Base-by-base conservation (phyloP, 2,113 vertebrate species). In the Pungitius pungitius region DNA sequence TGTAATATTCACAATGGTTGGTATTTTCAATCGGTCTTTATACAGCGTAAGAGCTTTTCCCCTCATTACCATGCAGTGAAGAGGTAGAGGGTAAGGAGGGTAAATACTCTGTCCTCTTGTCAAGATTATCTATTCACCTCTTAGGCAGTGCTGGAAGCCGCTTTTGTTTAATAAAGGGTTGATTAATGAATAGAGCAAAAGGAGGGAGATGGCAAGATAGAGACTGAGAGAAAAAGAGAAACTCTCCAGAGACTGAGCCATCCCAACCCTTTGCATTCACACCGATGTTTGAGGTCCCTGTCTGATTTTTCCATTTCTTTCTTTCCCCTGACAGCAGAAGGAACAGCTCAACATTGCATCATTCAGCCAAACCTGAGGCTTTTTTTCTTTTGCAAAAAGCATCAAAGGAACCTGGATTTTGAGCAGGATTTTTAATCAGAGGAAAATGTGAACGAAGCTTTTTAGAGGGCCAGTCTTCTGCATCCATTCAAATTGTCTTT, bases 91-190 rank as follows among this genome's bases (percentile, higher is more conserved):
- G 70, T 78, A 77, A 64, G 78, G 71, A 84, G 81, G 82, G 78
- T 87, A 90, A 89, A 88, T 85, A 83, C 84, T 89, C 76, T 80
- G 80, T 89, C 89, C 91, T 87, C 72, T 52, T 87, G 86, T 89
- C 89, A 86, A 74, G 85, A 87, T 90, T 90, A 88, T 91, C 86
- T 83, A 75, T 85, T 85, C 75, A 74, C 84, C 84, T 90, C 84
- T 88, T 78, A 80, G 85, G 88, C 84, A 70, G 79, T 1, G 80
- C 90, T 85, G 75, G 76, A 78, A 82, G 88, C 86, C 80, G 60
- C 77, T 87, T 89, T 83, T 84, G 88, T 88, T 90, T 89, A 91
- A 89, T 91, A 90, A 89, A 92, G 55, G 69, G 49, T 70, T 90
- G 90, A 91, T 90, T 90, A 92, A 93, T 89, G 88, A 91, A 87